Evolutionary conservation across 2,888 invertebrate species (phyloP).

Genomic region (Tridacna crocea): DNA sequence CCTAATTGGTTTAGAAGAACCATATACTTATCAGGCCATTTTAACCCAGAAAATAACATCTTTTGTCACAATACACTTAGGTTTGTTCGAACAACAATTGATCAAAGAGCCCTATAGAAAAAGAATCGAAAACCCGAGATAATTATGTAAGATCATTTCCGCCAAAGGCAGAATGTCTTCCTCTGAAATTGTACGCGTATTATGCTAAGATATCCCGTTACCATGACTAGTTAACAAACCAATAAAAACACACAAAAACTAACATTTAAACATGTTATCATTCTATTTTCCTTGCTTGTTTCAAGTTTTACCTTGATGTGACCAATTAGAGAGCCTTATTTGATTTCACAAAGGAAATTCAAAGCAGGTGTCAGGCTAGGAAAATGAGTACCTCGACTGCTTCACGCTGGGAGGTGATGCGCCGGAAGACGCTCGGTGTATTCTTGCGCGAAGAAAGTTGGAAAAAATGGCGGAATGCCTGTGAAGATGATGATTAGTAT

Average conservation of each 20-base stretch:
- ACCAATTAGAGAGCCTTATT: constrained; percentile 57
- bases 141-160: constrained; percentile 19
- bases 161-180: constrained; percentile 2
- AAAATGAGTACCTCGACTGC: constrained; percentile 43
- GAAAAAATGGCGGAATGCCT: constrained; percentile 45
- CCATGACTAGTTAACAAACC: constrained; percentile 55
- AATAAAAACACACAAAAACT: constrained; percentile 52
- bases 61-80: background rate
- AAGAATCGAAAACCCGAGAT: constrained; percentile 6
- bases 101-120: constrained; percentile 5
- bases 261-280: constrained; percentile 55
- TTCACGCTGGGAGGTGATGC: constrained; percentile 48
- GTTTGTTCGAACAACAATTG: constrained; percentile 8
- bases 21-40: constrained; percentile 19
- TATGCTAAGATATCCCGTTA: constrained; percentile 53
- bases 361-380: constrained; percentile 52
- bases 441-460: constrained; percentile 25
- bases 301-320: constrained; percentile 58
- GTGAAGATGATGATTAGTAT: constrained; percentile 56
- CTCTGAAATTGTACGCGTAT: constrained; percentile 57
- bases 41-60: constrained; percentile 6
- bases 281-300: constrained; percentile 39
- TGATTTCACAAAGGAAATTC: constrained; percentile 53
- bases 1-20: constrained; percentile 7
- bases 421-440: constrained; percentile 54